Base-by-base conservation (phyloP, 2,888 invertebrate genomes). In the Apamea anceps region DNA sequence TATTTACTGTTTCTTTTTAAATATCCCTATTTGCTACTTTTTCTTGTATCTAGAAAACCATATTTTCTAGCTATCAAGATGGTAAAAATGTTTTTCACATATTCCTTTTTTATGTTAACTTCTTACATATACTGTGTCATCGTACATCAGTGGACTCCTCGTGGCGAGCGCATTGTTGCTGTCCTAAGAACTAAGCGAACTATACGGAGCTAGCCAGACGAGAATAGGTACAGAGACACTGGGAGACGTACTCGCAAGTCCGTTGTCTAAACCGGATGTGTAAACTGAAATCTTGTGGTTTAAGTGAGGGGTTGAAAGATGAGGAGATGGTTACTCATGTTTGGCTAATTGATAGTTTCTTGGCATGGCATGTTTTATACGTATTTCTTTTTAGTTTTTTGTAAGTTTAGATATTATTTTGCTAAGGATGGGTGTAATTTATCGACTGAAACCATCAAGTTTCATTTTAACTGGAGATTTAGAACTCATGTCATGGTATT, bases 241-340 rank as follows among this genome's bases (percentile, higher is more conserved):
- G 71, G 81, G 89, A 90, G 89, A 90, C 85, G 88, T 89, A 89
- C 91, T 87, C 82, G 88, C 89, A 87, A 92, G 91, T 93, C 92
- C 90, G 90, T 92, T 90, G 92, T 91, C 89, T 88, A 89, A 92
- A 91, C 91, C 90, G 91, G 90, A 89, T 82, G 83, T 85, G 81
- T 87, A 79, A 79, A 90, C 77, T 81, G 63, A 80, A 81, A 85
- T 83, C 86, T 83, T 71, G 85, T 87, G 57, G 82, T 73, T 81
- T 77, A 42, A 79, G 75, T 74, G 45, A 51, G 68, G 77, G 60
- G 18, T 77, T 73, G 75, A 77, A 66, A 73, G 62, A 75, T 75
- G 37, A 32, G 48, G 57, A 67, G 76, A 72, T 70, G 25, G 13
- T 71, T 74, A 66, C 25, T 84, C 66, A 76, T 74, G 57, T 86